Evolutionary conservation across 1,140 invertebrate species (phyloP).

Genomic region (Lycorma delicatula): DNA sequence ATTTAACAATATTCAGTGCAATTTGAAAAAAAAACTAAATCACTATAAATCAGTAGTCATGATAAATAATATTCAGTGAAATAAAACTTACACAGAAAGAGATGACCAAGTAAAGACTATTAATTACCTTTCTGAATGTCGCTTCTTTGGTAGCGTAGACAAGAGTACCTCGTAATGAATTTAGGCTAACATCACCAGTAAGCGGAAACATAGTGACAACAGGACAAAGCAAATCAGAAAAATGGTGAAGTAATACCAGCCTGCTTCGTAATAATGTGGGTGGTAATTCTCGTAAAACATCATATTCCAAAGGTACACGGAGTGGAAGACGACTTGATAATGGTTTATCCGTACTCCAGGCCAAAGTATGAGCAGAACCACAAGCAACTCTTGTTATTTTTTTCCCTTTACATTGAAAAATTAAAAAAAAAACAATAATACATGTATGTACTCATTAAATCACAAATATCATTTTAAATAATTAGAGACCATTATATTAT

Average conservation of each 20-base stretch:
- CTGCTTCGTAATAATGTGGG: constrained; percentile 71
- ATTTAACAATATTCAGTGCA: too few relatives aligned
- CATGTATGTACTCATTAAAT: too few relatives aligned
- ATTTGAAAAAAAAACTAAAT: too few relatives aligned
- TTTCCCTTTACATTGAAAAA: too few relatives aligned
- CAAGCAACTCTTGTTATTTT: constrained; percentile 91
- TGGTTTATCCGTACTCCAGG: constrained; percentile 77
- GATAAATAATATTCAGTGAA: too few relatives aligned
- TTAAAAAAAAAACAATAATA: too few relatives aligned
- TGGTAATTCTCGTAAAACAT: constrained; percentile 70
- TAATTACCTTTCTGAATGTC: constrained; percentile 69
- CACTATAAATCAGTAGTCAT: too few relatives aligned
- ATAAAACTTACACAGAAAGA: too few relatives aligned
- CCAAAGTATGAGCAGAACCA: constrained; percentile 90
- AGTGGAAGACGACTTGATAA: constrained; percentile 56
- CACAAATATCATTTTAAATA: too few relatives aligned
- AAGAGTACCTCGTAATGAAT: constrained; percentile 73
- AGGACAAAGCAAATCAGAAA: constrained; percentile 88
- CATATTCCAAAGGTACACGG: constrained; percentile 80
- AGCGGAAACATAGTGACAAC: constrained; percentile 77
- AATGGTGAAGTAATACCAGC: constrained; percentile 82
- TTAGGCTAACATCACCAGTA: constrained; percentile 57
- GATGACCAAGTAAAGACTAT: too few relatives aligned
- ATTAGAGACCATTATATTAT: too few relatives aligned
- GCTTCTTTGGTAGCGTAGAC: constrained; percentile 84